A percentile compares a stretch with the other conserved stretches of the same genome.
phyloP scores from a whole-genome alignment of 2,888 invertebrate genomes.

The Drosophila algonquin region DNA sequence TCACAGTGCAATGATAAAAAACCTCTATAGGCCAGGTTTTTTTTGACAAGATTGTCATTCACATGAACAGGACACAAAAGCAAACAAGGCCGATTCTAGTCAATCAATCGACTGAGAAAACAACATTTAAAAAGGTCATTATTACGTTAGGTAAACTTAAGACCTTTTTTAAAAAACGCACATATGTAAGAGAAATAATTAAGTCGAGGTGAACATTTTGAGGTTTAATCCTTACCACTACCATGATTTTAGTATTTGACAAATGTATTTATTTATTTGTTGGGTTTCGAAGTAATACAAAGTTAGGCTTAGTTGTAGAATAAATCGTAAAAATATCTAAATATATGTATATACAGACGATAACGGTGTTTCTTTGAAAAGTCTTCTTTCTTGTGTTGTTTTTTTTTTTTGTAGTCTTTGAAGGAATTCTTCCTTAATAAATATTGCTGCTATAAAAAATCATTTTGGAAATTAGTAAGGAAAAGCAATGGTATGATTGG shows the following conservation, averaged over 20 bases:
- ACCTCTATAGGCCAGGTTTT: too few species aligned
- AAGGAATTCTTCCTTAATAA: not conserved
- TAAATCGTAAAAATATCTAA: conserved; percentile 6
- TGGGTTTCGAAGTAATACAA: conserved; percentile 9
- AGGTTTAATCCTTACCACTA: not conserved
- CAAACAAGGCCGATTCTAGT: not conserved
- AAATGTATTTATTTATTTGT: conserved; percentile 10
- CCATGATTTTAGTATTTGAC: not conserved
- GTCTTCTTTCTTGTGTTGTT: conserved; percentile 6
- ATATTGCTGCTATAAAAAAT: not conserved
- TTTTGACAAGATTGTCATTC: too few species aligned
- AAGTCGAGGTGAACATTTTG: not conserved
- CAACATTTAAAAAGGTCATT: too few species aligned
- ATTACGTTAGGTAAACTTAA: too few species aligned
- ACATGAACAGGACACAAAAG: too few species aligned
- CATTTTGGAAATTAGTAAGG: not conserved
- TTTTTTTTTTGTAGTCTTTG: conserved; percentile 2
- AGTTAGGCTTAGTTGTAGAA: conserved; percentile 13
- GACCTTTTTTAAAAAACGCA: too few species aligned
- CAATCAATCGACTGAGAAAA: not conserved
- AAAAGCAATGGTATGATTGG: not conserved
- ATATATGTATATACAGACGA: conserved; percentile 10
- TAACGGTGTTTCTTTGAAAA: conserved; percentile 10
- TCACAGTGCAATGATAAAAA: too few species aligned
- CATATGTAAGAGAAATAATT: not conserved